These are phyloP conservation scores for Danio albolineatus DNA, from an alignment of 2,797 vertebrate species.

Conservation along the genomic window DNA sequence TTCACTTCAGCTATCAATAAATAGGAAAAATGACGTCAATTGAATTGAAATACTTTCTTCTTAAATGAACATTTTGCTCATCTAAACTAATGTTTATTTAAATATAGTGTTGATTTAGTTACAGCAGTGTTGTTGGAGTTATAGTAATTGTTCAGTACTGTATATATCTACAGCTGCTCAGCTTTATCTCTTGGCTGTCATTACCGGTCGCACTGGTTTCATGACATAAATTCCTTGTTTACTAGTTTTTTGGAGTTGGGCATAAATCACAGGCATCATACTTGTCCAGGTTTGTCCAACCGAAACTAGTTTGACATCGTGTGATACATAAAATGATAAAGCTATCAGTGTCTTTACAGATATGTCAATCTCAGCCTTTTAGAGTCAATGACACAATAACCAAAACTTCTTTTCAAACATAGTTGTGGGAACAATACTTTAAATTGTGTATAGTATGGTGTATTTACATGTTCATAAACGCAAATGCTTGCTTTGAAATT, in stretches of 20 bases:
- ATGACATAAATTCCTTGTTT: conserved; percentile 16
- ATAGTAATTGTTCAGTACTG: conserved; percentile 10
- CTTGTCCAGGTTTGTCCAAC: not conserved
- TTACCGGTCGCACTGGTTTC: conserved; percentile 25
- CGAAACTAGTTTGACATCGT: not conserved
- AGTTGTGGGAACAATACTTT: too few species aligned
- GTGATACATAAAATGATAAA: not conserved
- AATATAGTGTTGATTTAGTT: conserved; percentile 16
- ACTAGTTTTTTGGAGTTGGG: conserved; percentile 10
- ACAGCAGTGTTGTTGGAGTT: conserved; percentile 16
- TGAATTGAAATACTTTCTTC: not conserved
- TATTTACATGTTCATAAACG: too few species aligned
- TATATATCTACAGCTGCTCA: not conserved
- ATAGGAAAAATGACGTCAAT: not conserved
- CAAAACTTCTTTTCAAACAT: too few species aligned
- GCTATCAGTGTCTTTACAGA: not conserved
- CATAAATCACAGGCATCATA: conserved; percentile 6
- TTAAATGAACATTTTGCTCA: not conserved
- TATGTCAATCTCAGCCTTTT: not conserved
- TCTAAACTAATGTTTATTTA: not conserved
- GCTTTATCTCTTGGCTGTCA: conserved; percentile 6
- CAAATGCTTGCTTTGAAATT: too few species aligned
- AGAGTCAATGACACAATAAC: too few species aligned
- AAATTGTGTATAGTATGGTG: too few species aligned
- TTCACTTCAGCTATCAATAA: not conserved